These are phyloP conservation scores for Callopanchax toddi DNA, from an alignment of 2,113 vertebrate genomes.

Conservation along the genomic window DNA sequence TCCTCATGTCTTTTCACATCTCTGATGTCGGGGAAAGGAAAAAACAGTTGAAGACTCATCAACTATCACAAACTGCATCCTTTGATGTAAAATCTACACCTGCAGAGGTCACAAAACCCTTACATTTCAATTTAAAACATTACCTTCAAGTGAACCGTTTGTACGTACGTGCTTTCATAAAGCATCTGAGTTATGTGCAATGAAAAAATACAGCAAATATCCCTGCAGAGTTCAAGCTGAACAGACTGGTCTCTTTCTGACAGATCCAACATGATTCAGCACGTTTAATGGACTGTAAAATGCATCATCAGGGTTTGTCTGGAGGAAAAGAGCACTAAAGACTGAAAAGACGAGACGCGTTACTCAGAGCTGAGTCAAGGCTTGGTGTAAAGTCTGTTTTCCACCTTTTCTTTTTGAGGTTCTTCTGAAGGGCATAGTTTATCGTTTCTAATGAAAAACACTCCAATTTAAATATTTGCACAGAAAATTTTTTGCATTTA, in stretches of 20 bases:
- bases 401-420: too few relatives aligned
- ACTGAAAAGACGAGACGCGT: background rate
- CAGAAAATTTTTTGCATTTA: too few relatives aligned
- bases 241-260: background rate
- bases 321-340: background rate
- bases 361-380: background rate
- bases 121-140: background rate
- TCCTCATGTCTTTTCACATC: too few relatives aligned
- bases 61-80: background rate
- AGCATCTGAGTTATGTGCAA: background rate
- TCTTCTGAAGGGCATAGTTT: too few relatives aligned
- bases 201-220: background rate
- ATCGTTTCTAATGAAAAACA: too few relatives aligned
- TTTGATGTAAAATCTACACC: background rate
- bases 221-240: background rate
- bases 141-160: background rate
- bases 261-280: background rate
- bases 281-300: background rate
- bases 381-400: too few relatives aligned
- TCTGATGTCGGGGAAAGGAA: background rate
- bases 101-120: background rate
- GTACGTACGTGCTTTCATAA: background rate
- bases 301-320: background rate
- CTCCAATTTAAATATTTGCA: too few relatives aligned
- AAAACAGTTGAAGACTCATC: background rate